Evolutionary conservation across 2,113 vertebrate species (phyloP).

Genomic region (Halichoerus grypus): DNA sequence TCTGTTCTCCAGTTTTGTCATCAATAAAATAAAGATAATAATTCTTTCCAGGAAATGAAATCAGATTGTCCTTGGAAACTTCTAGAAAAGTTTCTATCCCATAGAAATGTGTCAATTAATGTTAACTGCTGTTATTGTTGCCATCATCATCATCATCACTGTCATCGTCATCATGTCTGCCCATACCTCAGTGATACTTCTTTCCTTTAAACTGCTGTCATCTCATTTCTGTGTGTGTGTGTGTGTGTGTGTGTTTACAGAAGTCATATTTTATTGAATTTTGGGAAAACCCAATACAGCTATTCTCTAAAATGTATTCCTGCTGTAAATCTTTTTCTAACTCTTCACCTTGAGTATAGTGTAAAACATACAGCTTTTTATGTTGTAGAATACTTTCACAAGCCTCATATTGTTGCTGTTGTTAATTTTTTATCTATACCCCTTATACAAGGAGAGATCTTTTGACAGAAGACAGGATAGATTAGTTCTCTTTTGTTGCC

Average conservation of each 20-base stretch:
- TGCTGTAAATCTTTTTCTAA: background rate
- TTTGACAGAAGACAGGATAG: background rate
- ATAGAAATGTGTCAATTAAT: background rate
- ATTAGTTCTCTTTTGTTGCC: background rate
- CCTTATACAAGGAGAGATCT: background rate
- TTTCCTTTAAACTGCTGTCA: background rate
- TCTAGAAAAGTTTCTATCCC: background rate
- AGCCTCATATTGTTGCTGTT: background rate
- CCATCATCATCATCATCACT: too few relatives aligned
- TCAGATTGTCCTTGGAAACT: background rate
- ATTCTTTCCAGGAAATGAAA: background rate
- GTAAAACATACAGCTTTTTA: background rate
- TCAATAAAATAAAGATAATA: background rate
- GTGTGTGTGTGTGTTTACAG: background rate
- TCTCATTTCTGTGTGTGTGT: background rate
- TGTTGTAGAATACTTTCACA: background rate
- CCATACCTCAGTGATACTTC: background rate
- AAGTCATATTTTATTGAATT: background rate
- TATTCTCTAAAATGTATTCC: background rate
- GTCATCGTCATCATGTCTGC: background rate
- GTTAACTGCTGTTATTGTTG: background rate
- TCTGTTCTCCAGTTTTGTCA: slow-evolving; percentile 13
- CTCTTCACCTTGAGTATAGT: background rate
- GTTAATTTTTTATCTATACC: background rate
- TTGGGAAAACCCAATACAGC: background rate